Evolutionary conservation across 1,140 invertebrate genomes (phyloP).

Genomic region (Dinoponera quadriceps): DNA sequence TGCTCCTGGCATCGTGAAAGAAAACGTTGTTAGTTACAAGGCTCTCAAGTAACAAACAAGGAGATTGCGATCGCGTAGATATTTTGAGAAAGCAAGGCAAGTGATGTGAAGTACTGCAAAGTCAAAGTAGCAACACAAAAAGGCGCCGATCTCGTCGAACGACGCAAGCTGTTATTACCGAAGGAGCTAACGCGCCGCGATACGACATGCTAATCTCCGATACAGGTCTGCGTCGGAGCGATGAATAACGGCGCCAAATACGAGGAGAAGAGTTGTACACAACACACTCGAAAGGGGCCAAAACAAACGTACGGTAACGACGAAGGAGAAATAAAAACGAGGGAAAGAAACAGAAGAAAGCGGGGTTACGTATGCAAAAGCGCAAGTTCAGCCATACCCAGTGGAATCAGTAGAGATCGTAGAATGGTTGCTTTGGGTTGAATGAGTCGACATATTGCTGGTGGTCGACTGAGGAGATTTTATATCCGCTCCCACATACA

Average conservation of each 20-base stretch:
- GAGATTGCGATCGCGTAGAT: background rate
- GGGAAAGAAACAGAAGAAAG: conserved; percentile 11
- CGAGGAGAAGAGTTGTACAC: background rate
- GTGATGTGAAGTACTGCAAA: background rate
- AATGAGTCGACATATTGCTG: conserved; percentile 85
- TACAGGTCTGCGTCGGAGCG: background rate
- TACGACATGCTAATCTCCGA: background rate
- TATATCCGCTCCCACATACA: conserved; percentile 85
- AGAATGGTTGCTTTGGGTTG: conserved; percentile 84
- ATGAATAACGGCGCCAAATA: conserved; percentile 4
- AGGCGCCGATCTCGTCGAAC: no score
- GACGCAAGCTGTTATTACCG: conserved; percentile 1
- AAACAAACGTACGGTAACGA: conserved; percentile 48
- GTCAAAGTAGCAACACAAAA: background rate
- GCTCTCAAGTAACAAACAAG: conserved; percentile 26
- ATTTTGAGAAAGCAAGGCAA: background rate
- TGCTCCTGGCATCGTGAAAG: conserved; percentile 80
- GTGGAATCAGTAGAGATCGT: conserved; percentile 85
- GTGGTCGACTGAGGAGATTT: conserved; percentile 85
- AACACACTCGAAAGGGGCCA: background rate
- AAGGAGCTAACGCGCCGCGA: background rate
- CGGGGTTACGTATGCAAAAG: conserved; percentile 62
- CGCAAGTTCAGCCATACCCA: conserved; percentile 83
- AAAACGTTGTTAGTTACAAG: conserved; percentile 55
- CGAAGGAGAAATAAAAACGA: background rate